Evolutionary conservation across 2,797 vertebrate species (phyloP).

Genomic region (Rhadinocentrus ornatus): DNA sequence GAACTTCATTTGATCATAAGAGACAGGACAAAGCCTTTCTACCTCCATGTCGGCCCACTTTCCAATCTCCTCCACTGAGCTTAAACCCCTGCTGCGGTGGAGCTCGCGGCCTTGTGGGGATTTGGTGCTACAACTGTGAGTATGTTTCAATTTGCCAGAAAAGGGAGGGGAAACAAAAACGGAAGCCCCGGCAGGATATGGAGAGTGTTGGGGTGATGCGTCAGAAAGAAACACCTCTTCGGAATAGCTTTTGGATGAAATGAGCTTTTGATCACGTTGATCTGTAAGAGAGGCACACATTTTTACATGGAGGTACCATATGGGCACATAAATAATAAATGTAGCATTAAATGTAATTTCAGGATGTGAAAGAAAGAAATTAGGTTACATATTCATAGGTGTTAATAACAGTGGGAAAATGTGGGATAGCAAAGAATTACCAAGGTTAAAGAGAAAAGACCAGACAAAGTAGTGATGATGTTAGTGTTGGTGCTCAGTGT

Average conservation of each 20-base stretch:
- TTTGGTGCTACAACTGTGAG: constrained; percentile 67
- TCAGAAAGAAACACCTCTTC: constrained; percentile 80
- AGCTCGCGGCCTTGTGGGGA: constrained; percentile 66
- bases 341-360: not conserved
- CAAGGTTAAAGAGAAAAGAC: constrained; percentile 96
- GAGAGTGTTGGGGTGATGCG: constrained; percentile 82
- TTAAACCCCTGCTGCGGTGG: constrained; percentile 70
- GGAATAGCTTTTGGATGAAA: constrained; percentile 82
- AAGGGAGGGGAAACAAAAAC: constrained; percentile 74
- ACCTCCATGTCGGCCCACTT: constrained; percentile 69
- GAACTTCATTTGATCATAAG: constrained; percentile 55
- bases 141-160: constrained; percentile 80
- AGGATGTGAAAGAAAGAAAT: not conserved
- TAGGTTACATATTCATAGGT: constrained; percentile 9
- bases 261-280: constrained; percentile 82
- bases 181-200: constrained; percentile 82
- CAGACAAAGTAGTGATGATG: constrained; percentile 95
- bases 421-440: constrained; percentile 87
- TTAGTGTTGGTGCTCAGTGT: constrained; percentile 99
- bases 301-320: constrained; percentile 7
- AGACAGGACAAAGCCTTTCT: constrained; percentile 49
- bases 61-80: constrained; percentile 69
- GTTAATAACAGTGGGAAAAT: constrained; percentile 81
- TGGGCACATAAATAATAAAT: not conserved
- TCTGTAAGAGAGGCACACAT: constrained; percentile 72